Base-by-base conservation (phyloP, 2,888 invertebrate species). In the Torymus texanus region DNA sequence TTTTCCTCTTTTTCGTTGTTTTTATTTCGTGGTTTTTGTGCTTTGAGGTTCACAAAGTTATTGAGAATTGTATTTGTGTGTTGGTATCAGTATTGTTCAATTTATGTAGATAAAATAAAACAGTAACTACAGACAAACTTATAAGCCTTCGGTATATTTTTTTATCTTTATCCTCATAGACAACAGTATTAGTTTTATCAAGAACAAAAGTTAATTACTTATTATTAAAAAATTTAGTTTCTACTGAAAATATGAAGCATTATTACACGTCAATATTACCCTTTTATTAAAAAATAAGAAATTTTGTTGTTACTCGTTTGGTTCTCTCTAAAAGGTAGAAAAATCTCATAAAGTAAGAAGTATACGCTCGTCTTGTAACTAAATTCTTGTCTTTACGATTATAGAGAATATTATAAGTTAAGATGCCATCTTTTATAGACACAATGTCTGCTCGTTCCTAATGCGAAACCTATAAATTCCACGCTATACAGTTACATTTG, bases 341-440 rank as follows among this genome's bases (percentile, higher is more conserved):
- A 63, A 65, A 11, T 50, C 12, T 1, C 53, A 55, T 67, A 55
- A 55, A 55, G 12, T 68, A 10, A 58, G 16, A 56, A 41, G 14
- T 68, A 41, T 11, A 11, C n/a, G n/a, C 56, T 24, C 50, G n/a
- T 68, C 56, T n/a, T 10, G 13, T 12, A 21, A 14, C 21, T 66
- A 16, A 75, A 75, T 61, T 53, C 67, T 41, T 29, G 29, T 18
- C 13, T 55, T 61, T 58, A 71, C 16, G 58, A 24, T 76, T 63
- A 76, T 65, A 24, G 59, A 41, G 56, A 50, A 50, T 21, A 70
- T 63, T 76, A 65, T 58, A 63, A 50, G 58, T 41, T 76, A 71
- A 71, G 63, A 76, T 55, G 50, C n/a, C 16, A n/a, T 50, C 56
- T 41, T 76, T 70, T 65, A 21, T 12, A 50, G 50, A 59, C 0